A percentile compares a stretch with the other conserved stretches of the same genome.
These are phyloP conservation scores for Tor tambroides DNA, from an alignment of 2,113 vertebrate genomes.

Conservation along the genomic window DNA sequence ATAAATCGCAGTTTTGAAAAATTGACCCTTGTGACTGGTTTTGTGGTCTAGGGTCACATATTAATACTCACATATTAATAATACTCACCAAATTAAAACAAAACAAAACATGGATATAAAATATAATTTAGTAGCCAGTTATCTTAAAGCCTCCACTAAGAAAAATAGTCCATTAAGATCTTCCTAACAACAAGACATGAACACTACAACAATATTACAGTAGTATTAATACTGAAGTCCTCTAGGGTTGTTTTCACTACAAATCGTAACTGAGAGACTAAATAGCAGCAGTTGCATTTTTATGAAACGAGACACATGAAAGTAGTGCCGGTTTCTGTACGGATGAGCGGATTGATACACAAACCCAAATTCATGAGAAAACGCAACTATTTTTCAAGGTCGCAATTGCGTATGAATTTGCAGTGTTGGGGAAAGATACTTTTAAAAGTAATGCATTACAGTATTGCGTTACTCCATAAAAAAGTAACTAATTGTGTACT, in stretches of 20 bases:
- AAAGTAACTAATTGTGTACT: too few relatives aligned
- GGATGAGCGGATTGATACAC: not conserved
- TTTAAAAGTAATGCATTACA: too few relatives aligned
- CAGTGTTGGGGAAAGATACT: too few relatives aligned
- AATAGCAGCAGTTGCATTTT: not conserved
- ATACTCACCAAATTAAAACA: not conserved
- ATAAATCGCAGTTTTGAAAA: too few relatives aligned
- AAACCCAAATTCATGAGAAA: not conserved
- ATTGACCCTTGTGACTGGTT: too few relatives aligned
- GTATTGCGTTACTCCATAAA: too few relatives aligned
- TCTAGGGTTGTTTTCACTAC: not conserved
- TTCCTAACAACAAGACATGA: not conserved
- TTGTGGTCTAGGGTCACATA: too few relatives aligned
- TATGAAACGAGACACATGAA: not conserved
- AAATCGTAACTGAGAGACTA: not conserved
- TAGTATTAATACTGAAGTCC: not conserved
- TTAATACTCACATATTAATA: not conserved
- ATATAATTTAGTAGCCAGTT: not conserved
- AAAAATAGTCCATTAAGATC: not conserved
- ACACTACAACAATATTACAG: not conserved
- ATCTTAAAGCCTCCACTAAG: not conserved
- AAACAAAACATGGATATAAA: not conserved
- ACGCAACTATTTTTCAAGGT: too few relatives aligned
- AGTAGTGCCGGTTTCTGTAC: not conserved
- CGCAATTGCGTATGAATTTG: too few relatives aligned